These are phyloP conservation scores for Caprella mutica DNA, from an alignment of 2,888 invertebrate species.

Conservation along the genomic window DNA sequence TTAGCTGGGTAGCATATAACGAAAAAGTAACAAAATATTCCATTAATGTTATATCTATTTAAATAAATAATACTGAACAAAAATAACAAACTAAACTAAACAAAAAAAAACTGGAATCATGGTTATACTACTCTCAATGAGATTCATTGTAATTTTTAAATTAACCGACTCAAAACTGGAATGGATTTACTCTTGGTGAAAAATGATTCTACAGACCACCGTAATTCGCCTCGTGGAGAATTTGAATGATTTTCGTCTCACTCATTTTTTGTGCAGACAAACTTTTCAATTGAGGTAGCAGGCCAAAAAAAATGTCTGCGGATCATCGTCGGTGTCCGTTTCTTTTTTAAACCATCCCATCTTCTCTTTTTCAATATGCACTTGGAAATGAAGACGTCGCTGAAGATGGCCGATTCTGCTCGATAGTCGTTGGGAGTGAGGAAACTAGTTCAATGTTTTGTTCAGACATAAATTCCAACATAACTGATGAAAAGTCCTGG, in stretches of 20 bases:
- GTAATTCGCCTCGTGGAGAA: no score
- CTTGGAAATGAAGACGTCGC: not conserved
- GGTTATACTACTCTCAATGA: no score
- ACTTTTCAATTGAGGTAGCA: not conserved
- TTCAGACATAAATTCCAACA: not conserved
- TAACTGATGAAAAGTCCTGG: not conserved
- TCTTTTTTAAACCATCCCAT: not conserved
- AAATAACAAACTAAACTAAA: no score
- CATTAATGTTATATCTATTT: no score
- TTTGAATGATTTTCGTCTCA: not conserved
- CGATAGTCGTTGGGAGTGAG: not conserved
- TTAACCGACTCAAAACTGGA: no score
- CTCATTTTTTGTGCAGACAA: not conserved
- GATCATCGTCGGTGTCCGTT: not conserved
- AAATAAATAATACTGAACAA: no score
- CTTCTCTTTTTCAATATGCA: not conserved
- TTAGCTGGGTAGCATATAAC: no score
- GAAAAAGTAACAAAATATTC: no score
- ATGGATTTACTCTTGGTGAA: no score
- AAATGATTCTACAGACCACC: no score
- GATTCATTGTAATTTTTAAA: no score
- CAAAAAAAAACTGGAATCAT: no score
- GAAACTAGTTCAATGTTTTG: not conserved
- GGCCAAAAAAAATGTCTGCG: not conserved
- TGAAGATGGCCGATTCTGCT: not conserved